Evolutionary conservation across 2,888 invertebrate species (phyloP).

Genomic region (Quadroppia sp.): DNA sequence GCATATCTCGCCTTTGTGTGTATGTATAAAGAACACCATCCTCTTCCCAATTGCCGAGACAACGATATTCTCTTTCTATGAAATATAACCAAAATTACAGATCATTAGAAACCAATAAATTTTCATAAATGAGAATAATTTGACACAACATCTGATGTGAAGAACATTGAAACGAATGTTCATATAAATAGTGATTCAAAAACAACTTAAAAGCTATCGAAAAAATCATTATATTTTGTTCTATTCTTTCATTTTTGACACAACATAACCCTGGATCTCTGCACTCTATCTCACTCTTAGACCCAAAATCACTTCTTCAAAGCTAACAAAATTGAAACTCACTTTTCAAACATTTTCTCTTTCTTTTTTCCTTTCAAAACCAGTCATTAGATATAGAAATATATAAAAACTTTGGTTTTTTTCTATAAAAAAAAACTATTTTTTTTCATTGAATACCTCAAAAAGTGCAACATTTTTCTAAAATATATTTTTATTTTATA

Average conservation of each 20-base stretch:
- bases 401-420: background rate
- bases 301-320: background rate
- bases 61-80: constrained; percentile 62
- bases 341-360: background rate
- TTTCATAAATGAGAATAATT: background rate
- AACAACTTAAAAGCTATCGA: background rate
- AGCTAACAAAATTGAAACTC: constrained; percentile 1
- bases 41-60: constrained; percentile 65
- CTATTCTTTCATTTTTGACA: background rate
- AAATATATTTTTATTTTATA: background rate
- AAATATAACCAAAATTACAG: background rate
- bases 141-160: constrained; percentile 10
- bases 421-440: background rate
- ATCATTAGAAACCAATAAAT: constrained; percentile 34
- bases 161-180: too few species aligned
- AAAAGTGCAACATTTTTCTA: background rate
- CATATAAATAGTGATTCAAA: too few species aligned
- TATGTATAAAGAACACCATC: constrained; percentile 62
- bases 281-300: background rate
- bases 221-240: background rate
- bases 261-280: background rate
- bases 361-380: background rate
- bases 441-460: background rate
- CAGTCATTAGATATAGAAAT: constrained; percentile 11
- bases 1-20: constrained; percentile 62